These are phyloP conservation scores for Lepeophtheirus salmonis DNA, from an alignment of 1,140 invertebrate genomes.

Conservation along the genomic window DNA sequence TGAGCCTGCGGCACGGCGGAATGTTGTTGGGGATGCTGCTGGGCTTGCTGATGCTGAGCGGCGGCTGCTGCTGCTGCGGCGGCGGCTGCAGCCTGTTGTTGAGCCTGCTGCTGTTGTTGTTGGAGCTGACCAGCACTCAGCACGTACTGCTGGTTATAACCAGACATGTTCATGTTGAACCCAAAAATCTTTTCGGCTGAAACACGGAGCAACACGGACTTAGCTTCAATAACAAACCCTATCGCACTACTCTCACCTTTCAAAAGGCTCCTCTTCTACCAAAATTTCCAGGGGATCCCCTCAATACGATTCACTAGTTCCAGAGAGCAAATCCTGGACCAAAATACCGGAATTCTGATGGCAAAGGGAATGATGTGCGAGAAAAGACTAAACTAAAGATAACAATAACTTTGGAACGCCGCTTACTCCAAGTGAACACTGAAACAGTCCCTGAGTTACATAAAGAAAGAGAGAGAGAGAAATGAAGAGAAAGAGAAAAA, in stretches of 20 bases:
- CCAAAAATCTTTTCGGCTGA: neutral
- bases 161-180: neutral
- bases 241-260: neutral
- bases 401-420: too few species aligned
- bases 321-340: neutral
- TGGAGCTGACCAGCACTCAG: neutral
- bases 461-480: too few species aligned
- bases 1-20: neutral
- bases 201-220: too few species aligned
- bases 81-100: neutral
- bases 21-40: neutral
- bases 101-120: neutral
- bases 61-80: too few species aligned
- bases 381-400: too few species aligned
- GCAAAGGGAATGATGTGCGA: neutral
- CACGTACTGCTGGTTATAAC: constrained; percentile 14
- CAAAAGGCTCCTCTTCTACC: neutral
- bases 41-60: too few species aligned
- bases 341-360: neutral
- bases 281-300: neutral
- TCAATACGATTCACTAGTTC: neutral
- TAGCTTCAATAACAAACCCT: neutral
- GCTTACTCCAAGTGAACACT: too few species aligned
- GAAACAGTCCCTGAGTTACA: too few species aligned
- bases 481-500: neutral